Percentiles rank a stretch among this genome's conserved stretches.
phyloP scores from a whole-genome alignment of 2,888 invertebrate species.

The Harmothoe impar region DNA sequence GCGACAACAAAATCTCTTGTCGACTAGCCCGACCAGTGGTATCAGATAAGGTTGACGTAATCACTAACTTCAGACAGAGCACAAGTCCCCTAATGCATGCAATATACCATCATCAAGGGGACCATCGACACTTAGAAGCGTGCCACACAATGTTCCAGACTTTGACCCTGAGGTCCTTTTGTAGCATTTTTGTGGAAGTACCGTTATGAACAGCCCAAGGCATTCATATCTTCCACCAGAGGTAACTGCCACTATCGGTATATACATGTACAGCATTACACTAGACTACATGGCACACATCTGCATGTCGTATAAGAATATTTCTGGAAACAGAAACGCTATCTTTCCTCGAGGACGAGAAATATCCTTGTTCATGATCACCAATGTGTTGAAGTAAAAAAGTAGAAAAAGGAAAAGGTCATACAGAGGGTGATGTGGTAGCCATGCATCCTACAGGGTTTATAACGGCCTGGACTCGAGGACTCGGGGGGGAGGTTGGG shows the following conservation, averaged over 20 bases:
- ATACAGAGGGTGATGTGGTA: too few relatives aligned
- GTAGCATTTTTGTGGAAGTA: background rate
- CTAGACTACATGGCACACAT: too few relatives aligned
- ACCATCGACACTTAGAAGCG: too few relatives aligned
- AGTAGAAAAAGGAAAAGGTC: too few relatives aligned
- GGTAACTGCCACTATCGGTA: too few relatives aligned
- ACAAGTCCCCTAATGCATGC: background rate
- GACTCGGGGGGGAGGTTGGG: background rate
- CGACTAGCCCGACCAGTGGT: background rate
- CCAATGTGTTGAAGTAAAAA: too few relatives aligned
- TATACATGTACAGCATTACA: too few relatives aligned
- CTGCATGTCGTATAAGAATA: too few relatives aligned
- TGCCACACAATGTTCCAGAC: background rate
- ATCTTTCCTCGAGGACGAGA: too few relatives aligned
- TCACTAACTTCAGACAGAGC: background rate
- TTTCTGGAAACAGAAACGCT: too few relatives aligned
- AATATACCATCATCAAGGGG: slow-evolving; percentile 16
- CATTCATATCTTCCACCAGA: too few relatives aligned
- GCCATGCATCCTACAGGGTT: background rate
- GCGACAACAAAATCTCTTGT: background rate
- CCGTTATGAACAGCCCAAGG: background rate
- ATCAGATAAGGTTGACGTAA: background rate
- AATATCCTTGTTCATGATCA: too few relatives aligned
- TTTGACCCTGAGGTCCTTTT: background rate
- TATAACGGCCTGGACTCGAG: background rate